phyloP scores from a whole-genome alignment of 2,888 invertebrate species.

The Mactromeris polynyma region DNA sequence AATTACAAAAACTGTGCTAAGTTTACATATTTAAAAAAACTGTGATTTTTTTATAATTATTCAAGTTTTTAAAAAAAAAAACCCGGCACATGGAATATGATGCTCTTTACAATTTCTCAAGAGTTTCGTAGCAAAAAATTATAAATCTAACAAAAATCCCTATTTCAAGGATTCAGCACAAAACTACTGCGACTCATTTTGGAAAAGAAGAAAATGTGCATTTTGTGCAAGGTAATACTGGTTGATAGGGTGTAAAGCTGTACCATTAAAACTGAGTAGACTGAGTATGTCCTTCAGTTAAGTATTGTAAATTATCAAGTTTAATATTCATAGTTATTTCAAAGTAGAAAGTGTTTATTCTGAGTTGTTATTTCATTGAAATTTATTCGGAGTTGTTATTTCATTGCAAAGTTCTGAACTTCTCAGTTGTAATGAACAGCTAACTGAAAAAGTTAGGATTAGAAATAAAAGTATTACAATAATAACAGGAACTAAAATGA shows the following conservation, averaged over 20 bases:
- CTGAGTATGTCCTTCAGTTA: neutral
- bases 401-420: neutral
- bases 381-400: no score
- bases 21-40: neutral
- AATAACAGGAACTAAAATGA: constrained; percentile 2
- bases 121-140: neutral
- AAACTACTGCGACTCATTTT: no score
- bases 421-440: neutral
- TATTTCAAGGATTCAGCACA: no score
- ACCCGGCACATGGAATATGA: no score
- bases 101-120: neutral
- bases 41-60: neutral
- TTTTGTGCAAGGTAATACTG: neutral
- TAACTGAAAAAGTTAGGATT: neutral
- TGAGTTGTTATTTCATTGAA: neutral
- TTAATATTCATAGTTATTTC: no score
- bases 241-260: neutral
- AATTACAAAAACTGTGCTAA: no score
- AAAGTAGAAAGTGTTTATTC: no score
- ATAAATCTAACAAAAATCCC: neutral
- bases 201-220: neutral
- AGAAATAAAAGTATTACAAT: neutral
- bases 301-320: no score
- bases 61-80: neutral
- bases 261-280: neutral